Base-by-base conservation (phyloP, 2,888 invertebrate species). In the Xanthia icteritia region DNA sequence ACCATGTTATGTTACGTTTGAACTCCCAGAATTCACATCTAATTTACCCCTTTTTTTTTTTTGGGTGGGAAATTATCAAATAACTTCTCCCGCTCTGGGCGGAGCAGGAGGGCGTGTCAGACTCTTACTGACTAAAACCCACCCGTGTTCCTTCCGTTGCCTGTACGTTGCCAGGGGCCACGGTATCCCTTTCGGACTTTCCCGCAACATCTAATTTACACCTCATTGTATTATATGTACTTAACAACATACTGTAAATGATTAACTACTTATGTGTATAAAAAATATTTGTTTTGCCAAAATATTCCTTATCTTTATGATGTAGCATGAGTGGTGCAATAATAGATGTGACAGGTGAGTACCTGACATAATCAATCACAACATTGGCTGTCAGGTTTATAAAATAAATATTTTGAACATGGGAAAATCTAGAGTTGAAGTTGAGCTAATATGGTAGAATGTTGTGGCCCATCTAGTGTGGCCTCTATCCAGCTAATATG, bases 361-460 rank as follows among this genome's bases (percentile, higher is more conserved):
- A 20, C 23, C 17, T 56, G 20, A n/a, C 17, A 54, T 17, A 39
- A 78, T 66, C 66, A 45, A 76, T 78, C 65, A 78, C n/a, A 61
- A 42, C 27, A 45, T n/a, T 77, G 63, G 1, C 20, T 45, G 42
- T 9, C 27, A 39, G n/a, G 36, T 15, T 72, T 72, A 20, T 15
- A 45, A 64, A 63, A 23, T 20, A 51, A 42, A 61, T 3, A 27
- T 58, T 75, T n/a, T 58, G 31, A 61, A 77, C 9, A 51, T 11
- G 8, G 27, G 48, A 39, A 70, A 31, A 56, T 23, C 11, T 45
- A 13, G 9, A 48, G 48, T 48, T 48, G 5, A 51, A 51, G 17
- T n/a, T 56, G 31, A 17, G 36, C 9, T 51, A 51, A 20, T 51
- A 51, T 51, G 20, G 48, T 51, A 51, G 48, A 51, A 51, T 51